These are phyloP conservation scores for Paramormyrops kingsleyae DNA, from an alignment of 2,113 vertebrate genomes.

Conservation along the genomic window DNA sequence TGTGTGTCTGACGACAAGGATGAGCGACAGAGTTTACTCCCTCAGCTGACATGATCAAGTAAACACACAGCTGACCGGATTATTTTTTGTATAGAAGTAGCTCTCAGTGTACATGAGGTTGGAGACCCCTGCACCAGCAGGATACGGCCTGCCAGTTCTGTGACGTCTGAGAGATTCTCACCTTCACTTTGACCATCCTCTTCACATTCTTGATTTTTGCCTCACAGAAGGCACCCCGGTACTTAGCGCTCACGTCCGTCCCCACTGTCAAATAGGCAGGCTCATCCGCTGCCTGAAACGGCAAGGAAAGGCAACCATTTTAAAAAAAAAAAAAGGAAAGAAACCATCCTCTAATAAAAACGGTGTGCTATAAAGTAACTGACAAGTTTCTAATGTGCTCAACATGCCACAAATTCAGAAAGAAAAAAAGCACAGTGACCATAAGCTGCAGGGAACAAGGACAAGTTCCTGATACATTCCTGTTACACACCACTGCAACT, in stretches of 20 bases:
- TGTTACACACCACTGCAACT: background rate
- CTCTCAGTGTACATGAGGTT: background rate
- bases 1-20: background rate
- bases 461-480: background rate
- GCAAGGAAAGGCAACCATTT: constrained; percentile 1
- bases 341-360: background rate
- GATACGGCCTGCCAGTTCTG: background rate
- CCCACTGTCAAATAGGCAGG: constrained; percentile 98
- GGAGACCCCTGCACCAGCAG: background rate
- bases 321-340: background rate
- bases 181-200: constrained; percentile 97
- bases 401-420: background rate
- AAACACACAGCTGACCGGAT: background rate
- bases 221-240: constrained; percentile 98
- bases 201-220: constrained; percentile 99
- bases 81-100: background rate
- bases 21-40: background rate
- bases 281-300: constrained; percentile 84
- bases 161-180: constrained; percentile 37
- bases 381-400: background rate
- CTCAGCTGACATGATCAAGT: background rate
- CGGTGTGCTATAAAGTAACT: background rate
- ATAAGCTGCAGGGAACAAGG: background rate
- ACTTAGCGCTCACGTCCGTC: constrained; percentile 98
- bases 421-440: background rate